Evolutionary conservation across 2,888 invertebrate genomes (phyloP).

Genomic region (Lasioglossum zephyrum): DNA sequence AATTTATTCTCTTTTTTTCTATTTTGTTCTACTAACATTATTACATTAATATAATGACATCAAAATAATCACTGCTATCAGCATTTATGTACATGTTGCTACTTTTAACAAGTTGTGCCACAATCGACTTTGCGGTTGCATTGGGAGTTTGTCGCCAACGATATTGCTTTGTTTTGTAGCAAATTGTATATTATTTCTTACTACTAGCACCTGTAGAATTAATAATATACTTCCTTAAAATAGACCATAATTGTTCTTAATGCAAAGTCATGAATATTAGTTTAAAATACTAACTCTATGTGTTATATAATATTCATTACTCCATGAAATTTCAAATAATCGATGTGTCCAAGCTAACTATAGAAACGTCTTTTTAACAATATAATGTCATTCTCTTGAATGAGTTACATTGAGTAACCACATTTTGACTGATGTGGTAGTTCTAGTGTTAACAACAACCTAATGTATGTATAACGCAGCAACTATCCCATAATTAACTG

Average conservation of each 20-base stretch:
- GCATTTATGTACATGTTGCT: constrained; percentile 69
- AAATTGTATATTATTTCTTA: constrained; percentile 4
- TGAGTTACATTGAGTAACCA: not conserved
- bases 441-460: not conserved
- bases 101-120: constrained; percentile 71
- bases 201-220: not conserved
- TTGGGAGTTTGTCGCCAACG: constrained; percentile 72
- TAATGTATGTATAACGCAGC: not conserved
- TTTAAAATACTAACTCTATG: not conserved
- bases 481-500: not conserved
- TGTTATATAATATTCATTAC: not conserved
- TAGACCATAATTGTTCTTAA: not conserved
- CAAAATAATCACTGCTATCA: constrained; percentile 41
- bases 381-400: not conserved
- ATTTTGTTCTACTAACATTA: constrained; percentile 74
- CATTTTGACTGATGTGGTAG: too few species aligned
- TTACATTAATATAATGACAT: constrained; percentile 53
- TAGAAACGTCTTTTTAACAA: not conserved
- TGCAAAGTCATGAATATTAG: not conserved
- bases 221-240: not conserved
- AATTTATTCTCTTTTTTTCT: constrained; percentile 72
- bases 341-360: not conserved
- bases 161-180: constrained; percentile 50
- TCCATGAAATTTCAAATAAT: not conserved
- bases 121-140: constrained; percentile 76